Evolutionary conservation across 2,888 invertebrate genomes (phyloP), one percentile per base, ranked within the genome.

Genomic region (Lumbricus terrestris): DNA sequence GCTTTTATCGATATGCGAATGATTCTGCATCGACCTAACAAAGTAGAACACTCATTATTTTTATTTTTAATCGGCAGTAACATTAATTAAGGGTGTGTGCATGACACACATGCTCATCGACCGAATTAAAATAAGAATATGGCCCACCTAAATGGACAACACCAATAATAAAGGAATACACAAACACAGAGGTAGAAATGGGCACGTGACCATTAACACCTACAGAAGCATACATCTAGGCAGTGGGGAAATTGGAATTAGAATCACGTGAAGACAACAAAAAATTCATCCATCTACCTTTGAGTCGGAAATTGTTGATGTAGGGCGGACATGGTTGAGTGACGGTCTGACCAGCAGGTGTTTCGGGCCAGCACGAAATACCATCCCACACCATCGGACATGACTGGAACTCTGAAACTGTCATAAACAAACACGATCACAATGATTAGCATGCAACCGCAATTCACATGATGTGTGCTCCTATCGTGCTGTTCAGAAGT

Each of bases 341-440:
- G 89, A 82, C 89, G 29, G 88, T 47, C 29, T 37, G 42, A 29
- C 90, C 91, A 18, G 91, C 91, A 38, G 82, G 47, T 2, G 90
- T 82, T 29, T 90, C 90, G 13, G 89, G 90, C 91, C 91, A 91
- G 54, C 91, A 91, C 37, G 83, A 54, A 54, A 91, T 90, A 47
- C 88, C 85, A 88, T 91, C 91, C 91, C 91, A 91, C 38, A 88
- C 89, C 5, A 88, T 54, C 20, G 89, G 88, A 82, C 91, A 91
- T 82, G 47, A 91, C 82, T 47, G 23, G 16, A 83, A 38, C 38
- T 20, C 83, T 35, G 35, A 35, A 35, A 23, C 20, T 37, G 23
- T 23, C n/a, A n/a, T 69, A 1, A 11, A 69, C 29, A n/a, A 69
- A n/a, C n/a, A n/a, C 16, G n/a, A 69, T n/a, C 69, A 69, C 47